Evolutionary conservation across 2,113 vertebrate genomes (phyloP).

Genomic region (Terrapene triunguis): DNA sequence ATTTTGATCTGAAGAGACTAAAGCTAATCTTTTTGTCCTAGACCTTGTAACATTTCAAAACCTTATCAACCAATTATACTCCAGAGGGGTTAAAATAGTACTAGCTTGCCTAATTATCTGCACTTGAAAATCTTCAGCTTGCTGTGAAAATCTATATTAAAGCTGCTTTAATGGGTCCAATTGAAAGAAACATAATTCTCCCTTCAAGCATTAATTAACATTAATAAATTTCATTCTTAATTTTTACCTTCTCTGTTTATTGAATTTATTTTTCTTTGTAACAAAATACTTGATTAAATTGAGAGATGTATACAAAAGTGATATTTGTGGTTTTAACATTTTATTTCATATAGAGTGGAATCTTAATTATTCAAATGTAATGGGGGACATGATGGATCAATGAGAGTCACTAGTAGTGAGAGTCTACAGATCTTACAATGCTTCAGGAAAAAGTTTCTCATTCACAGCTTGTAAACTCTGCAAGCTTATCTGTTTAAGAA

Average conservation of each 20-base stretch:
- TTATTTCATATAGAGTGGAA: constrained; percentile 26
- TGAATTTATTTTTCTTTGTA: constrained; percentile 50
- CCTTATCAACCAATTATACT: constrained; percentile 82
- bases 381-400: constrained; percentile 15
- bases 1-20: constrained; percentile 83
- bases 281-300: constrained; percentile 47
- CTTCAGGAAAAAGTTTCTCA: not conserved
- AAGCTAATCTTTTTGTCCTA: constrained; percentile 90
- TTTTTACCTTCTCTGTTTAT: constrained; percentile 19
- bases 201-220: constrained; percentile 66
- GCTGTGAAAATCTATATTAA: constrained; percentile 90
- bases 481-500: not conserved
- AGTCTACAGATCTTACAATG: not conserved
- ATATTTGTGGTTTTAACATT: constrained; percentile 25
- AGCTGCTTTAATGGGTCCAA: constrained; percentile 80
- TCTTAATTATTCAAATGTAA: constrained; percentile 45
- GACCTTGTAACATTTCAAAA: constrained; percentile 85
- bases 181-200: constrained; percentile 78
- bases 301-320: constrained; percentile 15
- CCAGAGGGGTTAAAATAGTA: constrained; percentile 87
- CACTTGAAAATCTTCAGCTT: constrained; percentile 82
- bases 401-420: not conserved
- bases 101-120: constrained; percentile 89
- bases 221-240: constrained; percentile 59
- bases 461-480: not conserved